Evolutionary conservation across 2,113 vertebrate genomes (phyloP).

Genomic region (Rhombomys opimus): DNA sequence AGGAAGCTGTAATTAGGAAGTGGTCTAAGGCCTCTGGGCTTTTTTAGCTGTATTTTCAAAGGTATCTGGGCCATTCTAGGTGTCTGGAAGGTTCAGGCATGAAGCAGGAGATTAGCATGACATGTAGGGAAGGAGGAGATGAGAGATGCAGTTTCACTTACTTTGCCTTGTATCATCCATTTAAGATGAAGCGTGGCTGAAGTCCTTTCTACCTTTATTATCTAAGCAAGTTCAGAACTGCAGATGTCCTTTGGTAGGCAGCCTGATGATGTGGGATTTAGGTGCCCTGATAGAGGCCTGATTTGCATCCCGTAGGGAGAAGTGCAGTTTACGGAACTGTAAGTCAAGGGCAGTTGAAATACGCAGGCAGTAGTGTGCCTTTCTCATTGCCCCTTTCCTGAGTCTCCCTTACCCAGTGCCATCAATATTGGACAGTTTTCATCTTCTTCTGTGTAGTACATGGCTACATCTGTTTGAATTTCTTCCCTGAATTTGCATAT

Average conservation of each 20-base stretch:
- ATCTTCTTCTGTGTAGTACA: not conserved
- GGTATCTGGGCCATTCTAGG: not conserved
- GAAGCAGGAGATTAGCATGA: not conserved
- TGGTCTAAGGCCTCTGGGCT: not conserved
- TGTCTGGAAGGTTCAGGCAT: not conserved
- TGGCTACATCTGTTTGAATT: not conserved
- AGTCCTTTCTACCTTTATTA: not conserved
- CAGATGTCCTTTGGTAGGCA: not conserved
- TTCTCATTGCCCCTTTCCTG: not conserved
- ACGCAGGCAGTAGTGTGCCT: fast-evolving
- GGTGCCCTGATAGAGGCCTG: not conserved
- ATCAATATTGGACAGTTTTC: not conserved
- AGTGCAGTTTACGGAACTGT: not conserved
- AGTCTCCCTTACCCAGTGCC: not conserved
- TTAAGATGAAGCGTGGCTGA: not conserved
- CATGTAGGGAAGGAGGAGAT: not conserved
- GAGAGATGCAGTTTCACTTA: fast-evolving
- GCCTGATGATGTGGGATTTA: not conserved
- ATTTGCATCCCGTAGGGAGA: not conserved
- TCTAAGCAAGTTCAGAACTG: not conserved
- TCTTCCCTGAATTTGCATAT: not conserved
- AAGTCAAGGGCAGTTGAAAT: fast-evolving
- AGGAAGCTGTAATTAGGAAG: not conserved
- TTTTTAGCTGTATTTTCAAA: not conserved
- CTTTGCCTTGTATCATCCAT: not conserved